Conservation (phyloP, 2,888 invertebrate genomes). For the Linyphia triangularis region DNA sequence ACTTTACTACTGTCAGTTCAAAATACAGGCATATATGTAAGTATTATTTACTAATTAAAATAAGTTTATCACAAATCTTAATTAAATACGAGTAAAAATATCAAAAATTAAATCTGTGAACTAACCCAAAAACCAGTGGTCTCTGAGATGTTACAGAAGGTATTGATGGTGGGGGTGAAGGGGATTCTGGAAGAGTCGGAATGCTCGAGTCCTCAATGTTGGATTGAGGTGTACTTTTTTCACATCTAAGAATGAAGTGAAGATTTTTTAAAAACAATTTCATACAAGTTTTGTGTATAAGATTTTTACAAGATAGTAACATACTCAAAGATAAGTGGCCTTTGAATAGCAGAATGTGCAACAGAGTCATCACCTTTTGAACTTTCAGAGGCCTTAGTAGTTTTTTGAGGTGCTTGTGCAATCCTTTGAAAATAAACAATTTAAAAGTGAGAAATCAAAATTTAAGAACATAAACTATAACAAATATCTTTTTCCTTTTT, state of each 20-base stretch:
- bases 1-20: no score
- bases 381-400: not conserved
- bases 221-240: constrained; percentile 32
- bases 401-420: no score
- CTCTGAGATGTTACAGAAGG: constrained; percentile 49
- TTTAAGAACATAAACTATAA: no score
- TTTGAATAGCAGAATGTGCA: constrained; percentile 45
- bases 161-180: constrained; percentile 20
- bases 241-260: constrained; percentile 18
- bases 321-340: constrained; percentile 65
- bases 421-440: no score
- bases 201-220: not conserved
- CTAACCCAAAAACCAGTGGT: constrained; percentile 59
- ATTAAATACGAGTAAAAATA: no score
- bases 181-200: not conserved
- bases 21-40: not conserved
- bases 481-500: no score
- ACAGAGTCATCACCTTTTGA: constrained; percentile 24
- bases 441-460: no score
- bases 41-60: not conserved
- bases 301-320: not conserved
- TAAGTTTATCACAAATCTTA: not conserved
- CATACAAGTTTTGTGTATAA: not conserved
- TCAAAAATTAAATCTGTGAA: not conserved
- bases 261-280: not conserved